These are phyloP conservation scores for Sturmia bella DNA, from an alignment of 2,888 invertebrate genomes.

Conservation along the genomic window DNA sequence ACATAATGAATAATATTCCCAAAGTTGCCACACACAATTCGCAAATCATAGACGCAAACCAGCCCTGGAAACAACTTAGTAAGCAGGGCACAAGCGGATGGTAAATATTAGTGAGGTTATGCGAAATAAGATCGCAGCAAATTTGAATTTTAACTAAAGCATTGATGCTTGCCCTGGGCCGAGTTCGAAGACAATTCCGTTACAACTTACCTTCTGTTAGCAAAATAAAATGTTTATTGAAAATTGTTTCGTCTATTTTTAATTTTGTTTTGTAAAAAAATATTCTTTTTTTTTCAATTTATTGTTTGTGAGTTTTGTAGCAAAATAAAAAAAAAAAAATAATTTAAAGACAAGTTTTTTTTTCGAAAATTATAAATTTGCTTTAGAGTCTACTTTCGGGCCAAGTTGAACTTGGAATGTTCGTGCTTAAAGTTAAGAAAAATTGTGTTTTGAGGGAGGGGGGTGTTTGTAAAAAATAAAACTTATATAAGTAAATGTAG, in stretches of 20 bases:
- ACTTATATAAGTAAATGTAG: neutral
- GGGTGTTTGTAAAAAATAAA: neutral
- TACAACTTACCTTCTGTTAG: slow-evolving; percentile 23
- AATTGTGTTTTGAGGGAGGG: neutral
- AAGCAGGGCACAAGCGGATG: no score
- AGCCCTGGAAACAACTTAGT: no score
- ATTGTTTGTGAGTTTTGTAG: slow-evolving; percentile 36
- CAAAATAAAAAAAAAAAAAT: slow-evolving; percentile 25
- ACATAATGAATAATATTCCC: no score
- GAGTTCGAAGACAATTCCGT: slow-evolving; percentile 3
- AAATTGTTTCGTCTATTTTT: slow-evolving; percentile 1
- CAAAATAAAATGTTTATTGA: neutral
- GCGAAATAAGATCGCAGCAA: no score
- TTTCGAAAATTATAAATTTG: slow-evolving; percentile 14
- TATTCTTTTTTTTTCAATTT: slow-evolving; percentile 49
- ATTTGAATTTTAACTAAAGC: no score
- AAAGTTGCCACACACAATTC: no score
- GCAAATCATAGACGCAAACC: no score
- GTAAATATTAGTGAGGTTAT: no score
- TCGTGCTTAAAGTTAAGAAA: slow-evolving; percentile 10
- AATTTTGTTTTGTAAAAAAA: slow-evolving; percentile 61
- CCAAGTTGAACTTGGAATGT: slow-evolving; percentile 66
- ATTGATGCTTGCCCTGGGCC: no score
- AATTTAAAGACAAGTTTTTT: neutral
- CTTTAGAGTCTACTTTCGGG: slow-evolving; percentile 4